phyloP scores from a whole-genome alignment of 2,113 vertebrate species.

The Pedetes capensis region DNA sequence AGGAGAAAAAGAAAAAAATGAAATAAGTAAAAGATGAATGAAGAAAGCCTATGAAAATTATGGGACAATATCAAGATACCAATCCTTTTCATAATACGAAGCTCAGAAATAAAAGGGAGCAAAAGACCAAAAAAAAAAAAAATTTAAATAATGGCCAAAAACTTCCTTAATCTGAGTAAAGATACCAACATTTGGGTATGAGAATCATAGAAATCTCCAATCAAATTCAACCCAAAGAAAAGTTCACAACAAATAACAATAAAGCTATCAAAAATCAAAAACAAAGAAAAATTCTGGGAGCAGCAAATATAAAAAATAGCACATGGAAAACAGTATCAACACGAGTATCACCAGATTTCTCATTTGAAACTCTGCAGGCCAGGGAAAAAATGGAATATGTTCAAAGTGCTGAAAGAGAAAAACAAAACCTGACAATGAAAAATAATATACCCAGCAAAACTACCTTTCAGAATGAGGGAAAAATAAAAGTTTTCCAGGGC shows the following conservation, averaged over 20 bases:
- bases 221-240: not conserved
- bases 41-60: not conserved
- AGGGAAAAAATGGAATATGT: not conserved
- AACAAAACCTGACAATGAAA: not conserved
- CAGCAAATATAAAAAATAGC: not conserved
- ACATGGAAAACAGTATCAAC: not conserved
- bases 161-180: not conserved
- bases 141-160: not conserved
- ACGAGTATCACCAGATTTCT: not conserved
- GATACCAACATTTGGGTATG: not conserved
- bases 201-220: not conserved
- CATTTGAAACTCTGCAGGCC: not conserved
- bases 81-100: not conserved
- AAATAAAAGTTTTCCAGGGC: not conserved
- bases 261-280: not conserved
- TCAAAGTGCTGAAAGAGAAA: not conserved
- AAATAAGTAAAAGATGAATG: not conserved
- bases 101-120: not conserved
- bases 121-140: not conserved
- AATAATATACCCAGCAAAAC: not conserved
- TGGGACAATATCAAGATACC: not conserved
- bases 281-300: not conserved
- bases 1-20: not conserved
- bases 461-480: not conserved
- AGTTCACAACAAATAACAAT: not conserved